phyloP scores from a whole-genome alignment of 1,140 invertebrate genomes.

The Calosoma granatense region DNA sequence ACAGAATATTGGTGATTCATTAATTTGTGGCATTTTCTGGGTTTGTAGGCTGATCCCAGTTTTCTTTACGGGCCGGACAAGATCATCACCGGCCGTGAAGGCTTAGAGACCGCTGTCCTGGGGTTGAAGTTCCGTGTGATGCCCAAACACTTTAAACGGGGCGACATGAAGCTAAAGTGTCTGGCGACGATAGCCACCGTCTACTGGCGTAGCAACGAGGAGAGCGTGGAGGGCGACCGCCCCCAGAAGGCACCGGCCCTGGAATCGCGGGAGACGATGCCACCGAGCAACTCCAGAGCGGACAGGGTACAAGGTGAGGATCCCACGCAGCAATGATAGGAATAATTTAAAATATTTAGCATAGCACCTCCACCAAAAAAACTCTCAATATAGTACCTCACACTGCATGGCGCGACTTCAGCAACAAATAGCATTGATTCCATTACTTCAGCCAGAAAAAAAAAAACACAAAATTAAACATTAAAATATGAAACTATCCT shows the following conservation, averaged over 20 bases:
- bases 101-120: conserved; percentile 59
- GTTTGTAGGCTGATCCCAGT: conserved; percentile 38
- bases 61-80: conserved; percentile 39
- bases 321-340: no score
- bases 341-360: neutral
- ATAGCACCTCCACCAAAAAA: no score
- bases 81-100: conserved; percentile 39
- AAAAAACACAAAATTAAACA: no score
- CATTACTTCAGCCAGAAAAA: no score
- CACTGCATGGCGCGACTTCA: no score
- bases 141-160: conserved; percentile 64
- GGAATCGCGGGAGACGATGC: conserved; percentile 49
- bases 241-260: conserved; percentile 50
- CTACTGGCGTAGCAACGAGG: conserved; percentile 73
- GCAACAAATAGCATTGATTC: no score
- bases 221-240: conserved; percentile 62
- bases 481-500: no score
- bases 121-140: conserved; percentile 64
- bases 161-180: conserved; percentile 80
- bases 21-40: no score
- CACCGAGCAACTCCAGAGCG: conserved; percentile 38
- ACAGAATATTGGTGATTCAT: no score
- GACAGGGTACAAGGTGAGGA: conserved; percentile 46
- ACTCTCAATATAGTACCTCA: no score
- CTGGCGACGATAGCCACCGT: conserved; percentile 74